Evolutionary conservation across 35 echinoderm and acorn worm genomes (phyloP).

Genomic region (Chiridota heheva): DNA sequence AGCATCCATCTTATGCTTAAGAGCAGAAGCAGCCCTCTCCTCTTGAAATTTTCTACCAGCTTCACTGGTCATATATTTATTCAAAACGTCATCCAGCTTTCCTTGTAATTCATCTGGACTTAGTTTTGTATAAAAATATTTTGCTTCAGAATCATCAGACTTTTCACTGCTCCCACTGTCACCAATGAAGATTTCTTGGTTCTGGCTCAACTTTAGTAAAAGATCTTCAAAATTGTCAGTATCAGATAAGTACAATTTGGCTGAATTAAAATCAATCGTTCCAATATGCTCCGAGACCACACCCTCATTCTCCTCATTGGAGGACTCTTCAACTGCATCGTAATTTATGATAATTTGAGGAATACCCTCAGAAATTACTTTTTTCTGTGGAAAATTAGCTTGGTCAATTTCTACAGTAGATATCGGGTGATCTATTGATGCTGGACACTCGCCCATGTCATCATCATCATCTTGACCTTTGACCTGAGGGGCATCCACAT

Average conservation of each 20-base stretch:
- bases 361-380: no score
- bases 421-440: no score
- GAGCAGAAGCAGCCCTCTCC: constrained; percentile 13
- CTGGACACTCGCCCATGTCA: no score
- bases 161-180: not conserved
- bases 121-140: constrained; percentile 3
- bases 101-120: constrained; percentile 25
- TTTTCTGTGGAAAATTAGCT: no score
- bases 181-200: not conserved
- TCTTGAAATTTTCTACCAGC: constrained; percentile 43
- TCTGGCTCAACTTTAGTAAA: not conserved
- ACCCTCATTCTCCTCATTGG: no score
- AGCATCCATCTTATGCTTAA: constrained; percentile 37
- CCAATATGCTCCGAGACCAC: not conserved
- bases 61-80: constrained; percentile 40
- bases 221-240: not conserved
- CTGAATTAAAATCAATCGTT: not conserved
- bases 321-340: no score
- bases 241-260: no score
- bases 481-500: no score
- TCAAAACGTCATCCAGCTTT: constrained; percentile 47
- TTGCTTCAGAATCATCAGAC: not conserved
- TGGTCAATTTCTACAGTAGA: no score
- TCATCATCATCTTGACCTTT: no score
- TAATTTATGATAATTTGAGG: no score